These are phyloP conservation scores for Schlechtendalia chinensis DNA, from an alignment of 1,140 invertebrate species.

Conservation along the genomic window DNA sequence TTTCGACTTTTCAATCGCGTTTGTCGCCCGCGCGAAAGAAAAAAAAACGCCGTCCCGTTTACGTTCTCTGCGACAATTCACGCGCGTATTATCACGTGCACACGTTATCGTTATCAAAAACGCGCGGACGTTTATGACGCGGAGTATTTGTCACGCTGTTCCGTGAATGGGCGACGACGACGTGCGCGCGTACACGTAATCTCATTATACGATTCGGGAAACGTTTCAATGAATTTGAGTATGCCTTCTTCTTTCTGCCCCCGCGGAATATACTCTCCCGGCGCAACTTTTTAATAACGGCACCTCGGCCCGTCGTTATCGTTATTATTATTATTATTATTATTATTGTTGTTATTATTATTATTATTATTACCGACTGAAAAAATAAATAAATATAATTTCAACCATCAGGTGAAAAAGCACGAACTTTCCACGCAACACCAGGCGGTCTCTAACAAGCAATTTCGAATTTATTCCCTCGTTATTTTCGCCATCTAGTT, in stretches of 20 bases:
- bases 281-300: conserved; percentile 46
- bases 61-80: too few species aligned
- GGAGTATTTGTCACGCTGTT: not conserved
- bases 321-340: conserved; percentile 46
- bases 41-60: too few species aligned
- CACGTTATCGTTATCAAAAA: too few species aligned
- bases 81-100: too few species aligned
- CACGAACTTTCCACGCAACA: conserved; percentile 46
- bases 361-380: conserved; percentile 35
- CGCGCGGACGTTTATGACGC: not conserved
- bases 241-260: conserved; percentile 4
- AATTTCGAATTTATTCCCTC: conserved; percentile 48
- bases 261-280: not conserved
- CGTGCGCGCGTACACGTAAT: not conserved
- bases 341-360: too few species aligned
- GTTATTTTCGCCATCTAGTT: conserved; percentile 45
- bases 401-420: conserved; percentile 45
- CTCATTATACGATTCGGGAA: conserved; percentile 36
- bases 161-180: not conserved
- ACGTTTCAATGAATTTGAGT: conserved; percentile 46
- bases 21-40: too few species aligned
- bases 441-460: conserved; percentile 47
- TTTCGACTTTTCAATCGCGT: too few species aligned
- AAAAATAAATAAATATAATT: conserved; percentile 45
- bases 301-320: conserved; percentile 34